These are phyloP conservation scores for Unio delphinus DNA, from an alignment of 2,888 invertebrate species.

Conservation along the genomic window DNA sequence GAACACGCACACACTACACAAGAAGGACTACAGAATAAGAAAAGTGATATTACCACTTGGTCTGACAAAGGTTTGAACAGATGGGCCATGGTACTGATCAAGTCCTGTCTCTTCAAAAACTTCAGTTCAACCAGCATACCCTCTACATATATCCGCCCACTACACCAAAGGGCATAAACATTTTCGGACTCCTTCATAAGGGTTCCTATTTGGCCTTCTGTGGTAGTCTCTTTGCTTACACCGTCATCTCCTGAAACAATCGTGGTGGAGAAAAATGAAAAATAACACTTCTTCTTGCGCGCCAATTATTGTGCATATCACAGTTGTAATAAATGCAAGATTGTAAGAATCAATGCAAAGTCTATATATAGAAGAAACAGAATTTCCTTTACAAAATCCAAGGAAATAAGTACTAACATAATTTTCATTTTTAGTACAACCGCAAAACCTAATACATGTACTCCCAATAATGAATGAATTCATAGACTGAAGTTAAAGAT, in stretches of 20 bases:
- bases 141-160: slow-evolving; percentile 94
- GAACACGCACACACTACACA: not conserved
- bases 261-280: not conserved
- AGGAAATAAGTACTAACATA: too few species aligned
- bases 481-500: too few species aligned
- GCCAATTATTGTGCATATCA: too few species aligned
- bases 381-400: too few species aligned
- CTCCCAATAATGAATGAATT: too few species aligned
- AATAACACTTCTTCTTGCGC: too few species aligned
- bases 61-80: slow-evolving; percentile 89
- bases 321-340: too few species aligned
- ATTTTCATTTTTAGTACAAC: too few species aligned
- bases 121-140: slow-evolving; percentile 97
- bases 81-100: slow-evolving; percentile 88
- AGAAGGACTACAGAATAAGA: slow-evolving; percentile 5
- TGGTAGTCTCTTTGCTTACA: slow-evolving; percentile 74
- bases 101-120: slow-evolving; percentile 93
- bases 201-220: slow-evolving; percentile 72
- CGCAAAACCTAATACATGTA: too few species aligned
- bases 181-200: slow-evolving; percentile 95
- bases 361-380: too few species aligned
- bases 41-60: slow-evolving; percentile 77
- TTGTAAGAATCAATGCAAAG: too few species aligned
- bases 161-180: slow-evolving; percentile 95
- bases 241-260: slow-evolving; percentile 83